Percentiles rank a stretch among this genome's conserved stretches.
These are phyloP conservation scores for Chionis minor DNA, from an alignment of 2,113 vertebrate species.

Conservation along the genomic window DNA sequence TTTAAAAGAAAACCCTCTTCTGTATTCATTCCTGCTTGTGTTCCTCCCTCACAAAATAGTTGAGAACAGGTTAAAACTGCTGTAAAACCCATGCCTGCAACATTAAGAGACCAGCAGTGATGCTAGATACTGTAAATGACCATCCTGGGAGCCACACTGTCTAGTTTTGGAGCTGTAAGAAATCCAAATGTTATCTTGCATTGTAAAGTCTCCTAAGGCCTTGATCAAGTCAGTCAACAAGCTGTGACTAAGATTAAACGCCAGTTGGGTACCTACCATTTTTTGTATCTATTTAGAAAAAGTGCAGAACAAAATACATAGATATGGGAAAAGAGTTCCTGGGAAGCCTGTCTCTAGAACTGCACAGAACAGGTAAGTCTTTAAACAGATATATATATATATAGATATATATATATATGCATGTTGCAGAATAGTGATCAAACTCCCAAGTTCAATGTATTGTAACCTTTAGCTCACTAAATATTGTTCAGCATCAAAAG, in stretches of 20 bases:
- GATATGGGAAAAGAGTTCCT: not conserved
- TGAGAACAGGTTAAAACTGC: not conserved
- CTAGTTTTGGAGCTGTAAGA: not conserved
- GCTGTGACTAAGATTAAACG: constrained; percentile 20
- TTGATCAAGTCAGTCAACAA: constrained; percentile 2
- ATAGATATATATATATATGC: not conserved
- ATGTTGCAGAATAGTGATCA: not conserved
- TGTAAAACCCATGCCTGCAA: not conserved
- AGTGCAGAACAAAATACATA: not conserved
- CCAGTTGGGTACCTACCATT: not conserved
- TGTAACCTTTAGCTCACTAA: not conserved
- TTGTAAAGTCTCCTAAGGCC: not conserved
- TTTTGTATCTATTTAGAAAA: not conserved
- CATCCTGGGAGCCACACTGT: not conserved
- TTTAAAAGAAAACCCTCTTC: not conserved
- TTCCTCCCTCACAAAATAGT: not conserved
- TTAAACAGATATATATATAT: not conserved
- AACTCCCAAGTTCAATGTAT: no score
- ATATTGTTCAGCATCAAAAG: not conserved
- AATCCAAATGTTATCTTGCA: not conserved
- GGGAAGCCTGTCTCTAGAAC: not conserved
- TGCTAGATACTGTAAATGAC: not conserved
- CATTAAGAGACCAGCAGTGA: not conserved
- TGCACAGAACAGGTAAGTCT: not conserved
- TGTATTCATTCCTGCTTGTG: not conserved